These are phyloP conservation scores for Toxotes lorentzi DNA, from an alignment of 2,797 vertebrate genomes.

Conservation along the genomic window DNA sequence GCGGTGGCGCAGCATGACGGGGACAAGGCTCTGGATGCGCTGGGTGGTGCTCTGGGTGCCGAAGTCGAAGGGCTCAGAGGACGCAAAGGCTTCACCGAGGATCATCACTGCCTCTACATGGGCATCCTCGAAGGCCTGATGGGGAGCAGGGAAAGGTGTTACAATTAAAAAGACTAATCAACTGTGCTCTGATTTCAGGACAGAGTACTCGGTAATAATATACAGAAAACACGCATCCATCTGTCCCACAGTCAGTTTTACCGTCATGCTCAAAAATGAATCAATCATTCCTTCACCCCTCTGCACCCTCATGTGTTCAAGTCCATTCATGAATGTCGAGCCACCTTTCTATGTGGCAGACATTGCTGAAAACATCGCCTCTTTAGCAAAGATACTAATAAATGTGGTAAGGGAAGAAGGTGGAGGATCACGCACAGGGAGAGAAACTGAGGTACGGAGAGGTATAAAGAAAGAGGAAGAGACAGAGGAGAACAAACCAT, in stretches of 20 bases:
- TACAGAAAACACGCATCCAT: not conserved
- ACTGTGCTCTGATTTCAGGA: not conserved
- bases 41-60: conserved; percentile 88
- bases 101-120: conserved; percentile 94
- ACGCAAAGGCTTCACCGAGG: conserved; percentile 91
- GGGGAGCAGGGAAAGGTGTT: not conserved
- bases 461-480: conserved; percentile 15
- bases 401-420: not conserved
- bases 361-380: not conserved
- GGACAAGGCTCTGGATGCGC: conserved; percentile 89
- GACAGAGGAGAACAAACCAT: conserved; percentile 15
- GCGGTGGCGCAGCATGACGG: conserved; percentile 89
- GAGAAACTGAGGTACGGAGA: conserved; percentile 9
- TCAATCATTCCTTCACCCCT: not conserved
- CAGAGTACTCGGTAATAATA: not conserved
- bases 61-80: conserved; percentile 87
- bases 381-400: not conserved
- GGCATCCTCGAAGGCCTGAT: conserved; percentile 88
- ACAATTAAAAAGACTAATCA: not conserved
- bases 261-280: not conserved
- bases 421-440: not conserved
- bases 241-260: not conserved
- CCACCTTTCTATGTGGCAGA: not conserved
- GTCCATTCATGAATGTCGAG: not conserved
- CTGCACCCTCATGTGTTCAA: not conserved